Evolutionary conservation across 2,888 invertebrate genomes (phyloP).

Genomic region (Ceraclea dissimilis): DNA sequence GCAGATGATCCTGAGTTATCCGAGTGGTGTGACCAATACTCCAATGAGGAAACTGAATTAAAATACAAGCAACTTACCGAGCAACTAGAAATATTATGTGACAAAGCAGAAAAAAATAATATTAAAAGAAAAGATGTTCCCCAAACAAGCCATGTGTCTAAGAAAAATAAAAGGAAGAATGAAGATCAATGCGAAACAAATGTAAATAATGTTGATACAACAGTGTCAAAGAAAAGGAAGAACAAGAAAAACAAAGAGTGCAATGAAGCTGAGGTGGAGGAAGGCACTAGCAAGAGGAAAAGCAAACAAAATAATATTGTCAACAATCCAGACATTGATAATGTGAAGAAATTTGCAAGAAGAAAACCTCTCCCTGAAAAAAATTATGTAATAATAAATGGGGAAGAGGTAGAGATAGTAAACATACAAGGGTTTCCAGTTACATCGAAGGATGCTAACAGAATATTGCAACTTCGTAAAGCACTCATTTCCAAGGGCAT

Average conservation of each 20-base stretch:
- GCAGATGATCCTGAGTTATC: conserved; percentile 30
- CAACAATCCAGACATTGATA: conserved; percentile 15
- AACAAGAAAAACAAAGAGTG: conserved; percentile 9
- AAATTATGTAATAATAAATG: conserved; percentile 51
- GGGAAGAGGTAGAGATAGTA: conserved; percentile 52
- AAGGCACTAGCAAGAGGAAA: conserved; percentile 21
- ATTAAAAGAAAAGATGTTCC: background rate
- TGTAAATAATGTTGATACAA: background rate
- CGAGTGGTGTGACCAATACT: conserved; percentile 26
- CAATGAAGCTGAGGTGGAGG: no score
- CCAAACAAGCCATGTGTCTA: background rate
- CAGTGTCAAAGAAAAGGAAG: conserved; percentile 11
- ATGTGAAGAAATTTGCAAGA: conserved; percentile 35
- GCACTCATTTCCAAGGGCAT: conserved; percentile 60
- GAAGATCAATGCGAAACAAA: background rate
- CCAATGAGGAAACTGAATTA: conserved; percentile 18
- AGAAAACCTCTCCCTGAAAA: conserved; percentile 43
- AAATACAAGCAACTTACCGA: conserved; percentile 17
- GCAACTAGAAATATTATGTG: conserved; percentile 21
- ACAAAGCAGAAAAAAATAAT: conserved; percentile 24
- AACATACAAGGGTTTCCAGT: conserved; percentile 66
- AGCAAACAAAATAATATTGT: conserved; percentile 22
- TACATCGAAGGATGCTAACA: conserved; percentile 60
- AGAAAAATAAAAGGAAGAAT: background rate
- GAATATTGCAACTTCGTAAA: conserved; percentile 52